Evolutionary conservation across 64 coral and sea anemone genomes (phyloP), one percentile per base, ranked within the genome.

Genomic region (Dendronephthya gigantea): DNA sequence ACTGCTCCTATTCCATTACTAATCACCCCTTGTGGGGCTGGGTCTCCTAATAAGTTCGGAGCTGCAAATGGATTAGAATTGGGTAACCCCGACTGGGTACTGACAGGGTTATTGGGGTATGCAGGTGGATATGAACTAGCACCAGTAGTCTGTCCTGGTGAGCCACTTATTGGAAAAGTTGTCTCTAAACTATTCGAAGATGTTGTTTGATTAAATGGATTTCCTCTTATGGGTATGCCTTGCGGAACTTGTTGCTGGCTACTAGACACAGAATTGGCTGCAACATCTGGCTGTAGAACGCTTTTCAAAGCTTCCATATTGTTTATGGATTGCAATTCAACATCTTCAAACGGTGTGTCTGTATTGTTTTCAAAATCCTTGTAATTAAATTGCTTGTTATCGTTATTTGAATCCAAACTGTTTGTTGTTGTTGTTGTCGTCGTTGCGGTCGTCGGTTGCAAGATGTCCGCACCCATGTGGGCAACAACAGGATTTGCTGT

Each of bases 341-440:
- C 72, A 17, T 14, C 19, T 39, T 79, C 72, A 35, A 79, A 79
- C 0, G 72, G 72, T 34, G 72, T 79, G 37, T 79, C 72, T 79
- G 72, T 34, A 39, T 79, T 79, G 72, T 79, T 19, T 34, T 79
- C 72, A 79, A 79, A 79, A 19, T 79, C 72, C 36, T 79, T 79
- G 36, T 79, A 79, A 79, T 79, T 79, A 79, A 79, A 79, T 62
- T 19, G 55, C 17, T 27, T 62, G 15, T 34, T 79, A 15, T 79
- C 72, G 30, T 79, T 34, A 16, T 19, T 79, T 34, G 2, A 16
- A 19, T 79, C 36, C 36, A 36, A 28, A 14, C 2, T 39, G 32
- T 34, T 36, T 79, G 72, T 79, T 34, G 72, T 79, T 79, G 72
- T 79, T 35, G 15, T 39, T 12, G 72, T 2, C 9, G 31, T 79